phyloP scores from a whole-genome alignment of 2,888 invertebrate species.

The Koerneria pararmatus region DNA sequence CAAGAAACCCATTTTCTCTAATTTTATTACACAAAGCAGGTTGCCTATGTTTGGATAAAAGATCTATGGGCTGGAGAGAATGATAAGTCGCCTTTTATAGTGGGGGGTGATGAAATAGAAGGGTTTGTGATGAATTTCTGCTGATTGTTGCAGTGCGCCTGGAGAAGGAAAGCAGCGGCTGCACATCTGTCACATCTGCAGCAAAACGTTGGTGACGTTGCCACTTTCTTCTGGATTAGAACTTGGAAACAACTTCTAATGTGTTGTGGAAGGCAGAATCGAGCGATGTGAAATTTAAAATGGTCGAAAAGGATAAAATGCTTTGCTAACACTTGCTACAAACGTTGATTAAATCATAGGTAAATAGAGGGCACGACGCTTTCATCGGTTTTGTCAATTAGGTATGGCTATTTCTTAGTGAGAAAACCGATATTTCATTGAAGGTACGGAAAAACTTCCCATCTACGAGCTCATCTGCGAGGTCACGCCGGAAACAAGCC shows the following conservation, averaged over 20 bases:
- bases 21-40: neutral
- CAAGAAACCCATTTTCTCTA: neutral
- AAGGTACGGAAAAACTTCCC: conserved; percentile 52
- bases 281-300: no score
- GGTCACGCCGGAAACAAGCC: conserved; percentile 56
- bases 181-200: conserved; percentile 57
- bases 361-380: no score
- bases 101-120: neutral
- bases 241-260: neutral
- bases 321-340: no score
- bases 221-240: conserved; percentile 22
- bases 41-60: no score
- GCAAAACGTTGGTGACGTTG: no score
- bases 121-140: neutral
- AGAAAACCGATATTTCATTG: no score
- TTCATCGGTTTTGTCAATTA: no score
- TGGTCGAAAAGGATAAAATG: no score
- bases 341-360: no score
- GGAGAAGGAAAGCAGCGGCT: conserved; percentile 47
- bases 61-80: no score
- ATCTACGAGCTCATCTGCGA: conserved; percentile 44
- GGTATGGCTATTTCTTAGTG: neutral
- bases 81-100: no score
- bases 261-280: no score
- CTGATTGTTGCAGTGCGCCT: conserved; percentile 29